Conservation (phyloP, 1,140 invertebrate species). For the Brachionus manjavacas region DNA sequence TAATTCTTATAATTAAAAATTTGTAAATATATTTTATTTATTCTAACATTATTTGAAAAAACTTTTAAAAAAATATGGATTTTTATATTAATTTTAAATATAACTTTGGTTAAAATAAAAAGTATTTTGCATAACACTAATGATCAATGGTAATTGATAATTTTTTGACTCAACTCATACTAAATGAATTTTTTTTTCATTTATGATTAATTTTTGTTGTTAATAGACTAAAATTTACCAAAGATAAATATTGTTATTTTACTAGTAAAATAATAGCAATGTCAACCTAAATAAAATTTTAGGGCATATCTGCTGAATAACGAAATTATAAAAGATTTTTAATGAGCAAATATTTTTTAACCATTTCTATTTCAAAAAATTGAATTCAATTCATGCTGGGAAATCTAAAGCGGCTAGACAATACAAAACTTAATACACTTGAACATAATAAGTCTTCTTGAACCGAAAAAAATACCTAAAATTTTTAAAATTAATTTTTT, state of each 20-base stretch:
- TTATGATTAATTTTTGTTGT: not conserved
- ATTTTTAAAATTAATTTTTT: not conserved
- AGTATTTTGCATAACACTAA: too few species aligned
- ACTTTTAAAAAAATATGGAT: too few species aligned
- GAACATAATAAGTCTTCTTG: not conserved
- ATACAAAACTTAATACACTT: not conserved
- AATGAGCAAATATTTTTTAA: constrained; percentile 1
- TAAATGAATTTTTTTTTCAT: not conserved
- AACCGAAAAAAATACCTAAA: not conserved
- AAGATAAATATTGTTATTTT: not conserved
- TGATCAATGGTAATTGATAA: too few species aligned
- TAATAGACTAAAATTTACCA: not conserved
- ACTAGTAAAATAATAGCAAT: not conserved
- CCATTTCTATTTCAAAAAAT: not conserved
- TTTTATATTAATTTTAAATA: too few species aligned
- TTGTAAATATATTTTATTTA: too few species aligned
- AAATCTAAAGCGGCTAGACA: not conserved
- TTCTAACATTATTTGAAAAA: too few species aligned
- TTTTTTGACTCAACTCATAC: not conserved
- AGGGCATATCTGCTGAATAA: not conserved
- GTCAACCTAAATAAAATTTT: not conserved
- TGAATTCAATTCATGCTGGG: not conserved
- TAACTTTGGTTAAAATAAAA: too few species aligned
- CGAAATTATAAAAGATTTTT: not conserved
- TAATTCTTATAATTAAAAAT: too few species aligned